phyloP scores from a whole-genome alignment of 1,140 invertebrate species.

The Aporrectodea caliginosa region DNA sequence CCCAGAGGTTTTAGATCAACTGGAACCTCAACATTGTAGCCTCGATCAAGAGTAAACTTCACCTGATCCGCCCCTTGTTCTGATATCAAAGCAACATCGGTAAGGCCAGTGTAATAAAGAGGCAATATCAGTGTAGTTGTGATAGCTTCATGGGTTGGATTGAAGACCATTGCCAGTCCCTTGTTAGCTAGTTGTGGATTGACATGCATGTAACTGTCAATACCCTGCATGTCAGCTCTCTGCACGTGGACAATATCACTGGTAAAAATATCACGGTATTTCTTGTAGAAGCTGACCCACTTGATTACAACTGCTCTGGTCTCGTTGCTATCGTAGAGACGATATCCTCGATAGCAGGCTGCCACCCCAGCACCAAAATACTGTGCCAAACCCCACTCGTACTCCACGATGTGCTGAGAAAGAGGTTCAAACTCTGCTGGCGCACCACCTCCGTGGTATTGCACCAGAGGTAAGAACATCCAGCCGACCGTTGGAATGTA shows the following conservation, averaged over 20 bases:
- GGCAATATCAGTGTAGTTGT: background rate
- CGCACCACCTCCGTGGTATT: conserved; percentile 21
- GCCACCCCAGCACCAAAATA: conserved; percentile 29
- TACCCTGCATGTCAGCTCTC: conserved; percentile 26
- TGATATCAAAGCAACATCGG: background rate
- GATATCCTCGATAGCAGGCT: conserved; percentile 25
- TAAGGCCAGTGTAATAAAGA: conserved; percentile 21
- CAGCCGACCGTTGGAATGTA: conserved; percentile 19
- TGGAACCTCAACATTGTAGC: conserved; percentile 4
- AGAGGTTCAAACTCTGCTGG: conserved; percentile 24
- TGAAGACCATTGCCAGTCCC: conserved; percentile 24
- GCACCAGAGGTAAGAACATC: conserved; percentile 22
- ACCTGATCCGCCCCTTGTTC: background rate
- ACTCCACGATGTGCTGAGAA: conserved; percentile 13
- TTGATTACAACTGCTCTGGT: conserved; percentile 16
- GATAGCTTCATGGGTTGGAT: conserved; percentile 4
- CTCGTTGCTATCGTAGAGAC: conserved; percentile 12
- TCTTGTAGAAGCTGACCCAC: conserved; percentile 25
- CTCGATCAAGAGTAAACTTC: background rate
- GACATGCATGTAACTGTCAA: conserved; percentile 28
- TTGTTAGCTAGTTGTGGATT: background rate
- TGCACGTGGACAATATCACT: conserved; percentile 19
- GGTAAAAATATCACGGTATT: conserved; percentile 18
- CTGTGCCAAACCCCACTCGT: conserved; percentile 25
- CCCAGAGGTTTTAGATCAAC: background rate